These are phyloP conservation scores for Anthophora plumipes DNA, from an alignment of 2,888 invertebrate species.

Conservation along the genomic window DNA sequence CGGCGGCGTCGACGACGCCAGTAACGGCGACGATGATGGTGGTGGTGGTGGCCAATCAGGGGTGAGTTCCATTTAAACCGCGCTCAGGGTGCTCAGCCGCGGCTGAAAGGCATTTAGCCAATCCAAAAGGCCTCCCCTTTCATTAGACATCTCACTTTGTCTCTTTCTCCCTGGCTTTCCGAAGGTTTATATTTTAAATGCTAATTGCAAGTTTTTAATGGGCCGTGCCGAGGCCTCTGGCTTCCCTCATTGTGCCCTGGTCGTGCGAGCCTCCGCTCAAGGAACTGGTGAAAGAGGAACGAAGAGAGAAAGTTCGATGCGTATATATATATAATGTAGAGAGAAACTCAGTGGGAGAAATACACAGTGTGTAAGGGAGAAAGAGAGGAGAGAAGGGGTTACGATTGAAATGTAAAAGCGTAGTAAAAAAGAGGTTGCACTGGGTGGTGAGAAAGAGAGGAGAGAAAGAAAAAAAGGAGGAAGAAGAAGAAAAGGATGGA, in stretches of 20 bases:
- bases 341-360: conserved; percentile 12
- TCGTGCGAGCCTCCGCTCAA: conserved; percentile 55
- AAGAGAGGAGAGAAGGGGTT: conserved; percentile 33
- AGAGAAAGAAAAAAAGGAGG: background rate
- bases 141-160: conserved; percentile 83
- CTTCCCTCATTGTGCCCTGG: conserved; percentile 73
- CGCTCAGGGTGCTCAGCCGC: conserved; percentile 73
- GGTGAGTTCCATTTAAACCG: conserved; percentile 79
- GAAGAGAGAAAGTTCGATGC: conserved; percentile 17
- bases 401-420: conserved; percentile 59
- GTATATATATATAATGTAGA: background rate
- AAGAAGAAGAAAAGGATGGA: conserved; percentile 35
- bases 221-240: conserved; percentile 75
- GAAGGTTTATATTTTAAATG: conserved; percentile 83
- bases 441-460: background rate
- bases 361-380: background rate
- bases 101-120: conserved; percentile 83
- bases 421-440: conserved; percentile 6
- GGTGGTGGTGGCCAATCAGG: conserved; percentile 77
- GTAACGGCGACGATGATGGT: conserved; percentile 52
- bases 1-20: background rate
- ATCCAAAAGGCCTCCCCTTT: conserved; percentile 83
- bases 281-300: conserved; percentile 35
- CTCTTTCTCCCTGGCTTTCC: conserved; percentile 61
- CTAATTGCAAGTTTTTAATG: conserved; percentile 84